These are phyloP conservation scores for Helicoverpa zea DNA, from an alignment of 1,140 invertebrate genomes.

Conservation along the genomic window DNA sequence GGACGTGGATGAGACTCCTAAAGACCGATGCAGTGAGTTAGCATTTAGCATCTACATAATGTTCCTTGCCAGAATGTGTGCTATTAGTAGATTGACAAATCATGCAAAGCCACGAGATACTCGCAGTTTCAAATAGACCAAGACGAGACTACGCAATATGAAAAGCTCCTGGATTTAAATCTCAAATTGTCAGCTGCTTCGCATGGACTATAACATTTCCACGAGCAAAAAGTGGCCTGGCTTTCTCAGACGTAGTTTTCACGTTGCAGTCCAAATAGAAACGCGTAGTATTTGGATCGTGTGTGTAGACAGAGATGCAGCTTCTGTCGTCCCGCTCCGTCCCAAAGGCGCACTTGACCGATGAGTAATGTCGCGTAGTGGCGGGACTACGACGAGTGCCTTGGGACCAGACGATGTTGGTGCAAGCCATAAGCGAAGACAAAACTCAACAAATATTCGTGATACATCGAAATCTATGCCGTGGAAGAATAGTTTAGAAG, in stretches of 20 bases:
- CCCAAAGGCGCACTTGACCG: slow-evolving; percentile 60
- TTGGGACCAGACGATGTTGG: slow-evolving; percentile 41
- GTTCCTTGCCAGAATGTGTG: background rate
- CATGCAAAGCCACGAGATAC: background rate
- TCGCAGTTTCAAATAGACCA: background rate
- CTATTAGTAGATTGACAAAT: background rate
- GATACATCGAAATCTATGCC: too few relatives aligned
- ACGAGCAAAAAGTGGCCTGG: background rate
- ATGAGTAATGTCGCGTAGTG: slow-evolving; percentile 58
- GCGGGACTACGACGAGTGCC: slow-evolving; percentile 53
- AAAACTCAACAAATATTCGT: background rate
- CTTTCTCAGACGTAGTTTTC: slow-evolving; percentile 17
- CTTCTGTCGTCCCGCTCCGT: slow-evolving; percentile 47
- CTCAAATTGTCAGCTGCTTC: too few relatives aligned
- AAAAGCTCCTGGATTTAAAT: too few relatives aligned
- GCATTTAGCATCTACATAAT: background rate
- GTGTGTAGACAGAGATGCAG: slow-evolving; percentile 43
- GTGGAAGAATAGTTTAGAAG: too few relatives aligned
- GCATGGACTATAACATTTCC: too few relatives aligned
- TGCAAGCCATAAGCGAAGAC: slow-evolving; percentile 24
- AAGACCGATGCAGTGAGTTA: background rate
- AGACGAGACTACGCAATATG: background rate
- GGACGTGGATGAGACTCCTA: background rate
- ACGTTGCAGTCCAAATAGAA: slow-evolving; percentile 23
- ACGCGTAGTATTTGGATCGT: slow-evolving; percentile 29